These are phyloP conservation scores for Aphyosemion australe DNA, from an alignment of 2,113 vertebrate genomes.

Conservation along the genomic window DNA sequence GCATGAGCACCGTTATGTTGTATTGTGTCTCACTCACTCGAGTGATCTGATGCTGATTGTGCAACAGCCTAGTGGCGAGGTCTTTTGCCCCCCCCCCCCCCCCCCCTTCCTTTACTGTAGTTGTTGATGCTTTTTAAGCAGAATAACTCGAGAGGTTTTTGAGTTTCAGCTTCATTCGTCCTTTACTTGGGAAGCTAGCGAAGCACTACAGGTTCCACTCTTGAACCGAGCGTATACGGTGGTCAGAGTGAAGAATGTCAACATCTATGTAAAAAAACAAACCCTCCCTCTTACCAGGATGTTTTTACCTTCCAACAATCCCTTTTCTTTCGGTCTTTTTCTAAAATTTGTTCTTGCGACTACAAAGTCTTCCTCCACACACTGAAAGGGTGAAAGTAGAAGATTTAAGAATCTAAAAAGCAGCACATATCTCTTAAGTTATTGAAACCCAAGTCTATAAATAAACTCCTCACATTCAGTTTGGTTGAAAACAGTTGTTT, in stretches of 20 bases:
- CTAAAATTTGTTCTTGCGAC: conserved; percentile 36
- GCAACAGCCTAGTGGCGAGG: conserved; percentile 54
- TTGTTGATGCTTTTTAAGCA: conserved; percentile 36
- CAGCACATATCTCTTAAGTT: conserved; percentile 72
- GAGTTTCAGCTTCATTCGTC: conserved; percentile 52
- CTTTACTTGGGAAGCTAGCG: conserved; percentile 52
- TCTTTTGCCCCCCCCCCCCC: conserved; percentile 55
- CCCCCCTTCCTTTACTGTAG: conserved; percentile 44
- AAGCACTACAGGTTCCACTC: conserved; percentile 65
- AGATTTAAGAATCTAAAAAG: conserved; percentile 52
- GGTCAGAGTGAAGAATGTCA: conserved; percentile 59
- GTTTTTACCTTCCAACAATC: conserved; percentile 56
- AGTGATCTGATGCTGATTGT: conserved; percentile 62
- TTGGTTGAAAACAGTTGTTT: conserved; percentile 74
- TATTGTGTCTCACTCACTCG: conserved; percentile 58
- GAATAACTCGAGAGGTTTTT: conserved; percentile 49
- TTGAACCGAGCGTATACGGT: conserved; percentile 4
- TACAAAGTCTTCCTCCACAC: conserved; percentile 57
- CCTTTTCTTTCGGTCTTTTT: conserved; percentile 12
- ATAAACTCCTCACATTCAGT: conserved; percentile 64
- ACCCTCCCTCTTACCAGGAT: conserved; percentile 49
- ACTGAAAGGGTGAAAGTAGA: conserved; percentile 46
- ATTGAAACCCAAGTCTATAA: conserved; percentile 51
- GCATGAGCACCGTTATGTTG: conserved; percentile 77
- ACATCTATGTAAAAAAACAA: conserved; percentile 41